Evolutionary conservation across 2,888 invertebrate species (phyloP), one percentile per base, ranked within the genome.

Genomic region (Harpagoxenus sublaevis): DNA sequence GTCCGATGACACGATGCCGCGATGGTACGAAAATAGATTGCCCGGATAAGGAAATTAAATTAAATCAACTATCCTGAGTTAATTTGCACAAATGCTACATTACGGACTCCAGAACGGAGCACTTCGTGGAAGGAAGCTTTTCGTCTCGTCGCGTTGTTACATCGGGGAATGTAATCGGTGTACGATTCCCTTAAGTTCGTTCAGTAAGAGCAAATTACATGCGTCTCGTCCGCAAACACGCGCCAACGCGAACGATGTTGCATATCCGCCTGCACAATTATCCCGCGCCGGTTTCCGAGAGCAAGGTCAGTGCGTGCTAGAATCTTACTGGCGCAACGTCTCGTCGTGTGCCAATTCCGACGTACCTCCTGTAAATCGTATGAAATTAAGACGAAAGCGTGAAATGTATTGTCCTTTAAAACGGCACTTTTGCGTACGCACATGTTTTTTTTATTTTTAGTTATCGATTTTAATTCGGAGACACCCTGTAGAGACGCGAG

Each of bases 241-340:
- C 63, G 65, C 39, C 53, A 77, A 77, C 73, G 57, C 68, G 55
- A 66, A 78, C 53, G 79, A 81, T 51, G 66, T n/a, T 60, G 60
- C 23, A 39, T 45, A 70, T 81, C 79, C 71, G 79, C 70, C 73
- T 68, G 48, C 23, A 60, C 48, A 81, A 79, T 81, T 71, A 81
- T 81, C 73, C 79, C 79, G 71, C 60, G 68, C 57, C 45, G 55
- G 55, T 81, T 81, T 62, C 60, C 79, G 79, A 71, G 79, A 81
- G 79, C 79, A 81, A 81, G 79, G 73, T 81, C 79, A 71, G 48
- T 57, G 79, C 79, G 73, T 60, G 73, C 73, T 55, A 71, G 60
- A 48, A 70, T 70, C 79, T 79, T 81, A 81, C 73, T 71, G 39
- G 60, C 48, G 60, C 57, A 79, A 71, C 23, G 23, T 23, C 23